These are phyloP conservation scores for Rhagologus leucostigma DNA, from an alignment of 2,113 vertebrate species.

Conservation along the genomic window DNA sequence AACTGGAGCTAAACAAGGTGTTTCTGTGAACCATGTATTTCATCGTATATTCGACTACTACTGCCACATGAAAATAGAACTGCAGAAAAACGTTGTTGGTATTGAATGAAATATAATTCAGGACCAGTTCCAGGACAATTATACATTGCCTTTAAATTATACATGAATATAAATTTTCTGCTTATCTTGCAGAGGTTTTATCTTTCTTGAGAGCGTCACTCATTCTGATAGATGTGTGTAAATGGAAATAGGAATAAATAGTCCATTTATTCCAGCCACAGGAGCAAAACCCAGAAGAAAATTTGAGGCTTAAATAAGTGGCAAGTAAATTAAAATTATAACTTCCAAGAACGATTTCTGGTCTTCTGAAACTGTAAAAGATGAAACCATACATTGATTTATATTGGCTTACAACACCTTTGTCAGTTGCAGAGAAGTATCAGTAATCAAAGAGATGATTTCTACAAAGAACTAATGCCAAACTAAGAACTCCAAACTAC, in stretches of 20 bases:
- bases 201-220: background rate
- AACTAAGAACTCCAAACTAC: background rate
- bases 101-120: background rate
- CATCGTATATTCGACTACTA: background rate
- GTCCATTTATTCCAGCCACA: background rate
- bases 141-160: background rate
- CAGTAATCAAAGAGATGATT: background rate
- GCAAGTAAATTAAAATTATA: background rate
- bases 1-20: background rate
- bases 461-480: background rate
- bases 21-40: background rate
- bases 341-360: background rate
- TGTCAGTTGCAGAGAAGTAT: background rate
- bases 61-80: background rate
- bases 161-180: background rate
- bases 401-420: background rate
- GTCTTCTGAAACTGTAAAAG: background rate
- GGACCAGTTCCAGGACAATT: background rate
- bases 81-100: background rate
- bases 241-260: background rate
- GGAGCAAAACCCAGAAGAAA: background rate
- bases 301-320: background rate
- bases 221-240: background rate
- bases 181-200: background rate
- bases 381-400: background rate